phyloP scores from a whole-genome alignment of 2,888 invertebrate genomes.

The Agriopis marginaria region DNA sequence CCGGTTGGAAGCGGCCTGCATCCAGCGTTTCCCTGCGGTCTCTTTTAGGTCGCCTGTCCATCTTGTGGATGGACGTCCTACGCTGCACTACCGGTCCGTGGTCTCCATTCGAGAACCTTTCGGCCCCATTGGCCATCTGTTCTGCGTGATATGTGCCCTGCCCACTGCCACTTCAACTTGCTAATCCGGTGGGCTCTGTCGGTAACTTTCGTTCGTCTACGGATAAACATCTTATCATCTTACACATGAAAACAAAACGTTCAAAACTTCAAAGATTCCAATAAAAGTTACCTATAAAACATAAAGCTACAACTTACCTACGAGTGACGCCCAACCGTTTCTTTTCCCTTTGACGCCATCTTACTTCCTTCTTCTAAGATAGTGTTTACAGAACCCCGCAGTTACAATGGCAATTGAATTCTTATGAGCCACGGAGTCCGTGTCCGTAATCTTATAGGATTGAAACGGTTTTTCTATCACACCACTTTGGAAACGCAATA shows the following conservation, averaged over 20 bases:
- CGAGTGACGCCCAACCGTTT: not conserved
- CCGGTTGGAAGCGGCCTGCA: too few relatives aligned
- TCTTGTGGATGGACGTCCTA: too few relatives aligned
- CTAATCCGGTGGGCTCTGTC: too few relatives aligned
- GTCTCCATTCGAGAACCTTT: too few relatives aligned
- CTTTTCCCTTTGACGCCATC: conserved; percentile 11
- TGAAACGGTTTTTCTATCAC: conserved; percentile 27
- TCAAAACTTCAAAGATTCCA: not conserved
- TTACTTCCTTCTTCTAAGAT: conserved; percentile 26
- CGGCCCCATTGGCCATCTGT: too few relatives aligned
- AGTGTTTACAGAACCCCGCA: conserved; percentile 28
- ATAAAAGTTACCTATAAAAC: not conserved
- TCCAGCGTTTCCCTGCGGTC: too few relatives aligned
- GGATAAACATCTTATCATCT: too few relatives aligned
- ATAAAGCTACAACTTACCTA: conserved; percentile 1
- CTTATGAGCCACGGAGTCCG: conserved; percentile 27
- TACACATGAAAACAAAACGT: not conserved
- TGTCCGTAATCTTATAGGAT: conserved; percentile 26
- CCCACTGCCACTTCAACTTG: too few relatives aligned
- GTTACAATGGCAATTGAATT: conserved; percentile 38
- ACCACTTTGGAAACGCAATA: conserved; percentile 22
- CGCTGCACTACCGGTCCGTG: too few relatives aligned
- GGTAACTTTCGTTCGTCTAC: too few relatives aligned
- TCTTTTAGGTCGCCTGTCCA: too few relatives aligned
- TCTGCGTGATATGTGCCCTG: too few relatives aligned